A percentile compares a stretch with the other conserved stretches of the same genome.
Evolutionary conservation across 2,113 vertebrate genomes (phyloP).

Genomic region (Sinosuthora webbiana): DNA sequence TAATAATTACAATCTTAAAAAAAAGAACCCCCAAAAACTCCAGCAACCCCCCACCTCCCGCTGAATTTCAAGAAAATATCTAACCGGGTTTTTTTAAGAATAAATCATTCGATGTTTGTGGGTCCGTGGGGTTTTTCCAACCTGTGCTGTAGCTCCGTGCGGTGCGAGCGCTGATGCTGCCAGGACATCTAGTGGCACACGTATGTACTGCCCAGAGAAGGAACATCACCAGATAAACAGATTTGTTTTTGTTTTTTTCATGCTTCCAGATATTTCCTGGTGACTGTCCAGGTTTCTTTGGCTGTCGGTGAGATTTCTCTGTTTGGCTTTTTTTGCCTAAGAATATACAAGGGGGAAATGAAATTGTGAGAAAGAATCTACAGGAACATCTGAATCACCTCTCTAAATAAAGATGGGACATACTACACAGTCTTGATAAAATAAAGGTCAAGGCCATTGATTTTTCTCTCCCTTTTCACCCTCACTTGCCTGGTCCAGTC

Average conservation of each 20-base stretch:
- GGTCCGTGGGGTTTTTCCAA: rapidly evolving
- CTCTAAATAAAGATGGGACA: background rate
- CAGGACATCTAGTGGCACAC: slow-evolving; percentile 47
- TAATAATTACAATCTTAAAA: background rate
- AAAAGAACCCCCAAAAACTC: too few relatives aligned
- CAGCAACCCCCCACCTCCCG: too few relatives aligned
- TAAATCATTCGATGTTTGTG: too few relatives aligned
- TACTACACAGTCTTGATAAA: background rate
- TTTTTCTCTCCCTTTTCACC: background rate
- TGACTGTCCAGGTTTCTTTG: background rate
- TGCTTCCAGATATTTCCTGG: background rate
- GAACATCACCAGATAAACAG: background rate
- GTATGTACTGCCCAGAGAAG: background rate
- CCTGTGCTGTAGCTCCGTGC: rapidly evolving
- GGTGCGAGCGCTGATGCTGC: background rate
- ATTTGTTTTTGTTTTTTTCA: background rate
- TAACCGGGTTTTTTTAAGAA: background rate
- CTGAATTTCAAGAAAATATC: background rate
- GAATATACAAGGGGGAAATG: background rate
- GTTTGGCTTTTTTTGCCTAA: background rate
- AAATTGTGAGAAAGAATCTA: background rate
- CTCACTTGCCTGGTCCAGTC: background rate
- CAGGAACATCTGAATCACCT: background rate
- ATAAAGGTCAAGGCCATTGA: background rate
- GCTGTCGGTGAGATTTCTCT: background rate